Conservation (phyloP, 2,113 vertebrate species). For the Nanorana parkeri region DNA sequence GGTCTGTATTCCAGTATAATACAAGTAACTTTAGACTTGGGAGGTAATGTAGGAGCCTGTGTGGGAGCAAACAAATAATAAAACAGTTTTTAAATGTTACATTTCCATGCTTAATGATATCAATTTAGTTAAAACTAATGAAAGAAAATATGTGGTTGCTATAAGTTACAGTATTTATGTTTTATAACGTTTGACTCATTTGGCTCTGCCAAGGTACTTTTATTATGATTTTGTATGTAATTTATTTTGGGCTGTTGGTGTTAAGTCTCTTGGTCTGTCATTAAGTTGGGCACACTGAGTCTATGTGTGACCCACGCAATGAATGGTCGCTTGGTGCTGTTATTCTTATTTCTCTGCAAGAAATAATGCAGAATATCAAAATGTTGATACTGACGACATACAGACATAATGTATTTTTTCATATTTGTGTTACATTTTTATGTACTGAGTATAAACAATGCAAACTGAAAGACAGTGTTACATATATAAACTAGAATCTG, state of each 20-base stretch:
- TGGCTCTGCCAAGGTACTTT: too few relatives aligned
- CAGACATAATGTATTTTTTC: conserved; percentile 11
- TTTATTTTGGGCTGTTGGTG: conserved; percentile 6
- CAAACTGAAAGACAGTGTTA: not conserved
- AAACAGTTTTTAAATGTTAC: too few relatives aligned
- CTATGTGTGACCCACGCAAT: not conserved
- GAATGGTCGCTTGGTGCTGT: conserved; percentile 1
- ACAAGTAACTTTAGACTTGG: too few relatives aligned
- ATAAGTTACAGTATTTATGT: too few relatives aligned
- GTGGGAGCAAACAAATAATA: too few relatives aligned
- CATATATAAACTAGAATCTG: not conserved
- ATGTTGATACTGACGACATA: not conserved
- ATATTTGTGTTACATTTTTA: conserved; percentile 5
- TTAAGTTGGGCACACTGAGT: conserved; percentile 1
- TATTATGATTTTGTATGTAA: not conserved
- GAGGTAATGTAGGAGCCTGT: too few relatives aligned
- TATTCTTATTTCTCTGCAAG: not conserved
- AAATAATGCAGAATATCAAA: not conserved
- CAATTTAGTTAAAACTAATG: too few relatives aligned
- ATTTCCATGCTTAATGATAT: too few relatives aligned
- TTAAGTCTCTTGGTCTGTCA: not conserved
- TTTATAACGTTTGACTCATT: too few relatives aligned
- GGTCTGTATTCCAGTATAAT: too few relatives aligned
- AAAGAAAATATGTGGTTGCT: too few relatives aligned
- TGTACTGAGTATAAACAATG: not conserved